Base-by-base conservation (phyloP, 2,888 invertebrate species). In the Aelia acuminata region DNA sequence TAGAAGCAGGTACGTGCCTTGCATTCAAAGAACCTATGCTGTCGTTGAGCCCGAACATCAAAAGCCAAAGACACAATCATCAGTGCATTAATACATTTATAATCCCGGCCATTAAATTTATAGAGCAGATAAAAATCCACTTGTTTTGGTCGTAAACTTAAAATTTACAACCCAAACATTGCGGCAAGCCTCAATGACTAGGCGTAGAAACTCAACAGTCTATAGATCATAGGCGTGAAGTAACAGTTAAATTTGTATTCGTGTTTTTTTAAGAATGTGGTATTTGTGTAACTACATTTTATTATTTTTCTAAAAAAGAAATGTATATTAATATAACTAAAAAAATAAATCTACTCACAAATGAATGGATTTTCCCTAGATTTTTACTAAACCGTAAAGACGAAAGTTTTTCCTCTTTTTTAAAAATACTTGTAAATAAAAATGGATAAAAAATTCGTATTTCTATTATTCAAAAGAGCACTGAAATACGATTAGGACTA, bases 61-160 rank as follows among this genome's bases (percentile, higher is more conserved):
- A 22, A 13, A n/a, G 1, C n/a, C 15, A 10, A 47, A 80, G 43
- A n/a, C 43, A 80, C n/a, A 22, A n/a, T 80, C 80, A 80, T 80
- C 80, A 80, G 80, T 39, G n/a, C 80, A 80, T 80, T 80, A 80
- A 80, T 80, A 80, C 43, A 88, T 89, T 88, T 89, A 89, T 87
- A 86, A 86, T 88, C 84, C 86, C 53, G 57, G 80, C 89, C 53
- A 86, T 89, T 89, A 88, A 89, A 85, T 89, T 89, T 89, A 89
- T 89, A 88, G 89, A 47, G 63, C 57, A 88, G 89, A 89, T 89
- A 89, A 89, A 88, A 89, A 88, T 89, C 89, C 87, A 89, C 89
- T 88, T 88, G 89, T 88, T 89, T 87, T 85, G 85, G 88, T 89
- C 89, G 89, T 89, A 89, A 89, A 89, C 47, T 84, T 85, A 88